phyloP scores from a whole-genome alignment of 2,113 vertebrate genomes.

The Motacilla tschutschensis region DNA sequence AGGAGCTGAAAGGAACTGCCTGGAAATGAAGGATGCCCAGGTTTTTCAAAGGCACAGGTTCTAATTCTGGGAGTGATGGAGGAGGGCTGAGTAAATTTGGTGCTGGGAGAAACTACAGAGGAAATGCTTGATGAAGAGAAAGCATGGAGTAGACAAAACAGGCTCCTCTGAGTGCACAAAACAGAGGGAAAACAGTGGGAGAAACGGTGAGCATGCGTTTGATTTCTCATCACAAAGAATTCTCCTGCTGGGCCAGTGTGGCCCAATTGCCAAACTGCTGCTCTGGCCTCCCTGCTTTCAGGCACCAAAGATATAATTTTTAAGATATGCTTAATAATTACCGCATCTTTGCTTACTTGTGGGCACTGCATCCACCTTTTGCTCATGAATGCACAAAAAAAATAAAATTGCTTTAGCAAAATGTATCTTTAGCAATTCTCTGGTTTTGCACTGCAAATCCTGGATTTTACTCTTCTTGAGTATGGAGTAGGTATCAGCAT shows the following conservation, averaged over 20 bases:
- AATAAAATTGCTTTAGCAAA: background rate
- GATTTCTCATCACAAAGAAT: background rate
- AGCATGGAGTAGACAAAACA: background rate
- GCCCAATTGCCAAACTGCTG: background rate
- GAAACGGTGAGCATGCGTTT: accelerated
- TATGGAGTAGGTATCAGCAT: background rate
- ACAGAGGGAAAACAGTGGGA: background rate
- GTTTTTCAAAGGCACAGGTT: background rate
- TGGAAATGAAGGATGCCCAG: background rate
- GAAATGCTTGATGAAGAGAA: background rate
- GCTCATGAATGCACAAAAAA: background rate
- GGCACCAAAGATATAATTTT: background rate
- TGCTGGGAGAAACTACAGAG: background rate
- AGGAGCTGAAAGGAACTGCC: background rate
- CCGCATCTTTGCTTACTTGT: background rate
- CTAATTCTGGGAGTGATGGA: background rate
- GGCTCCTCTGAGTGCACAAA: background rate
- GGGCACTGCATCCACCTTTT: background rate
- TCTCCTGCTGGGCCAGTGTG: background rate
- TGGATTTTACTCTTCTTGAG: background rate
- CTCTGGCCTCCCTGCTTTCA: background rate
- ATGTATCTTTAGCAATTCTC: background rate
- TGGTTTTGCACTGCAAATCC: background rate
- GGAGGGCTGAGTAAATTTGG: background rate
- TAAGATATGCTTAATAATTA: background rate